Conservation (phyloP, 2,888 invertebrate genomes). For the Thalpophila matura region DNA sequence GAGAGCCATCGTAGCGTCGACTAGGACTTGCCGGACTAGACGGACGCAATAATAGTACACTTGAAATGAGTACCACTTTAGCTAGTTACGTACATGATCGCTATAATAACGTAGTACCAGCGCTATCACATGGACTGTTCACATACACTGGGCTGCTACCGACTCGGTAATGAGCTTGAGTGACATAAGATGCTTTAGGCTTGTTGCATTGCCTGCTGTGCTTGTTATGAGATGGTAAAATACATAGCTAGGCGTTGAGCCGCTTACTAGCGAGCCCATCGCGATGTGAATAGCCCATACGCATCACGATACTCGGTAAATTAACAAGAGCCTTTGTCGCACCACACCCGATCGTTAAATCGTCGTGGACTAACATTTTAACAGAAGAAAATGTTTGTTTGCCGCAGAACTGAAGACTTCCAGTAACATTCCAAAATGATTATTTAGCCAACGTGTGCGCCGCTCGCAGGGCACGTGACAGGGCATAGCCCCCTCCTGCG, state of each 20-base stretch:
- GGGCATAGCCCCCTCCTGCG: conserved; percentile 61
- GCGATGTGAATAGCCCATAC: conserved; percentile 58
- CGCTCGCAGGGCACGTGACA: conserved; percentile 65
- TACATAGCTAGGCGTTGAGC: conserved; percentile 54
- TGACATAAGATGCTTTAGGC: conserved; percentile 54
- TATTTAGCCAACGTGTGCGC: conserved; percentile 73
- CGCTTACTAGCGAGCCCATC: conserved; percentile 53
- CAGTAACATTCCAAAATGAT: conserved; percentile 90
- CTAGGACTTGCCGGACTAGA: conserved; percentile 57
- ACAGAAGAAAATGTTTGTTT: conserved; percentile 84
- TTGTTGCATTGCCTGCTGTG: conserved; percentile 57
- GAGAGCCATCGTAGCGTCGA: conserved; percentile 57
- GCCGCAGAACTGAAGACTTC: conserved; percentile 88
- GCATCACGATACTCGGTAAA: conserved; percentile 45
- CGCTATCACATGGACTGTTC: conserved; percentile 62
- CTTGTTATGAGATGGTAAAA: conserved; percentile 53
- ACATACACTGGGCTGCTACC: conserved; percentile 45
- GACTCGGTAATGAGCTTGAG: conserved; percentile 40
- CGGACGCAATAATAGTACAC: conserved; percentile 53
- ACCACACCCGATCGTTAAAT: conserved; percentile 50
- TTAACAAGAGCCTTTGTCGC: conserved; percentile 57
- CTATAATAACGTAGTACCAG: conserved; percentile 63
- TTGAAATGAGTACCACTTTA: conserved; percentile 63
- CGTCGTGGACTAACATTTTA: conserved; percentile 79
- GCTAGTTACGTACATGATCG: conserved; percentile 65